A percentile compares a stretch with the other conserved stretches of the same genome.
phyloP scores from a whole-genome alignment of 1,140 invertebrate species.

The Microplitis demolitor region DNA sequence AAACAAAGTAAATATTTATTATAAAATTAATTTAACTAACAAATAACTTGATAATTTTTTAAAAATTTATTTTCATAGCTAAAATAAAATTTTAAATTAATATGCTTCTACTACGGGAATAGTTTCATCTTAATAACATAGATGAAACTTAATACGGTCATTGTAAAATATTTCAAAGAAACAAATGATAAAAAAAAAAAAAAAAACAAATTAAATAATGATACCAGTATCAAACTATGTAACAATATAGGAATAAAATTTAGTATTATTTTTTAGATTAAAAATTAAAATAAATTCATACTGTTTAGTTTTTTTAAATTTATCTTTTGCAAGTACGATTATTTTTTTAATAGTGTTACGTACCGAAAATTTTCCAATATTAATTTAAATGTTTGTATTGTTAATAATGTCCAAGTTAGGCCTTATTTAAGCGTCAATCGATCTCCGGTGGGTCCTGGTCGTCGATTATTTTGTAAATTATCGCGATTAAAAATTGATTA shows the following conservation, averaged over 20 bases:
- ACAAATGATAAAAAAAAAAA: background rate
- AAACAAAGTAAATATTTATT: slow-evolving; percentile 16
- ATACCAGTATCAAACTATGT: slow-evolving; percentile 23
- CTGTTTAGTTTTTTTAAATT: slow-evolving; percentile 31
- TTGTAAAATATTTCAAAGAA: slow-evolving; percentile 17
- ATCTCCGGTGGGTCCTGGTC: too few relatives aligned
- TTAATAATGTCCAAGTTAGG: too few relatives aligned
- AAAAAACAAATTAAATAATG: background rate
- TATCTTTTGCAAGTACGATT: too few relatives aligned
- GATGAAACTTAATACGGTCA: background rate
- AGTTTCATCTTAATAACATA: background rate
- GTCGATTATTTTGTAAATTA: too few relatives aligned
- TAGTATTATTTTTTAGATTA: slow-evolving; percentile 34
- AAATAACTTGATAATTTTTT: background rate
- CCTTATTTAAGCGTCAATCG: too few relatives aligned
- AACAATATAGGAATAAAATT: slow-evolving; percentile 22
- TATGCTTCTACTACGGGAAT: background rate
- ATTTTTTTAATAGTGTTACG: too few relatives aligned
- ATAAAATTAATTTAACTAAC: background rate
- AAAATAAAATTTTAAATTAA: background rate
- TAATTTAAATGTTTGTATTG: too few relatives aligned
- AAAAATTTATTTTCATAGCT: background rate
- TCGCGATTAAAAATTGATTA: too few relatives aligned
- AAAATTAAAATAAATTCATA: slow-evolving; percentile 26
- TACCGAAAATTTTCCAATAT: too few relatives aligned